Base-by-base conservation (phyloP, 2,888 invertebrate species). In the Tetragonisca angustula region DNA sequence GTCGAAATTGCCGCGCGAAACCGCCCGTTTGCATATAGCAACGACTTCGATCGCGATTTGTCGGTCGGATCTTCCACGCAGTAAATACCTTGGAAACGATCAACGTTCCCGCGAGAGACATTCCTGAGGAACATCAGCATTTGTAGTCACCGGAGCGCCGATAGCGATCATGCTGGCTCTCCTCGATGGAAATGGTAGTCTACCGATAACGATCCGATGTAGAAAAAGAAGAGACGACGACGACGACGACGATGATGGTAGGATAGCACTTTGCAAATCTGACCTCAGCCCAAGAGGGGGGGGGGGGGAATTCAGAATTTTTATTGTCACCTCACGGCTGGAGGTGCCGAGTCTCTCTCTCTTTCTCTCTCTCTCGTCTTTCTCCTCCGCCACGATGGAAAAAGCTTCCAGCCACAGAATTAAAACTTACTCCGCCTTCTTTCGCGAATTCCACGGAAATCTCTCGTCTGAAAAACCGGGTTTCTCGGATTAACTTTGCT, bases 131-230 rank as follows among this genome's bases (percentile, higher is more conserved):
- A 79, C 84, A 84, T 86, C 82, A 61, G 80, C 88, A 52, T 75
- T 76, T 65, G 82, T 79, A 86, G 84, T 84, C 73, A 56, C 73
- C 70, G 15, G 62, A 56, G 65, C 67, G 72, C 69, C 67, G 88
- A 84, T 88, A 86, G 72, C 79, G 84, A 88, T 88, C 84, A 75
- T 61, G 17, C 67, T 27, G 56, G 4, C 21, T 73, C 68, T 59
- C 78, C 67, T 50, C 32, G 67, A 74, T 50, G 74, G 65, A 78
- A 82, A n/a, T 67, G 65, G 81, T 67, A 81, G 74, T 74, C 80
- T 43, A n/a, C 73, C 77, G 81, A 83, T 85, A 86, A 87, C 83
- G 87, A 87, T 83, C 77, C 81, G 21, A 54, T 24, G 72, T 65
- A 70, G 80, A 81, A 65, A 79, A 76, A 72, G 21, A 61, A 43